Conservation (phyloP, 2,888 invertebrate genomes). For the Xestia c-nigrum region DNA sequence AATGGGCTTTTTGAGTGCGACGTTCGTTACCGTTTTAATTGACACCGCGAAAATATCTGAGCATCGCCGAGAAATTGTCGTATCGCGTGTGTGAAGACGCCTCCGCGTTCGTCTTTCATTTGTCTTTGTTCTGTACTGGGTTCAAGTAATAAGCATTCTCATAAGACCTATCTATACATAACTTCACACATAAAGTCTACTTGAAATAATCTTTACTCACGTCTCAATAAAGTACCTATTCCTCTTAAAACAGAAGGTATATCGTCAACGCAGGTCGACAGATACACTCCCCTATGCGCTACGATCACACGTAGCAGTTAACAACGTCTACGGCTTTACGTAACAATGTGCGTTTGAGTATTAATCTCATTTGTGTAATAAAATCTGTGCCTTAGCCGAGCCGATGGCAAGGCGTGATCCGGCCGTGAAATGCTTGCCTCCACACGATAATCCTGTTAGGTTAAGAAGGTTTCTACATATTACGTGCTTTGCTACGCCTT, state of each 20-base stretch:
- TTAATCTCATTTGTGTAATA: slow-evolving; percentile 91
- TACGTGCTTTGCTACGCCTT: slow-evolving; percentile 93
- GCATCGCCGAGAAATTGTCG: slow-evolving; percentile 39
- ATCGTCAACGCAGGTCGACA: slow-evolving; percentile 43
- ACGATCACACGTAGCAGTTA: slow-evolving; percentile 57
- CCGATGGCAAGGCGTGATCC: slow-evolving; percentile 87
- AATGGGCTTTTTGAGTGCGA: slow-evolving; percentile 85
- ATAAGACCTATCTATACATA: not conserved
- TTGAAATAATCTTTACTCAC: slow-evolving; percentile 34
- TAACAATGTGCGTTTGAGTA: slow-evolving; percentile 80
- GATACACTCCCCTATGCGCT: slow-evolving; percentile 32
- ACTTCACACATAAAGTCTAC: not conserved
- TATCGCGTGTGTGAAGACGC: slow-evolving; percentile 49
- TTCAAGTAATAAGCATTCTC: slow-evolving; percentile 36
- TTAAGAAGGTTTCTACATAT: slow-evolving; percentile 94
- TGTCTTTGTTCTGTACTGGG: slow-evolving; percentile 53
- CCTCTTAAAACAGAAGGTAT: slow-evolving; percentile 4
- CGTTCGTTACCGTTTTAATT: slow-evolving; percentile 82
- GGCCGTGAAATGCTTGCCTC: slow-evolving; percentile 91
- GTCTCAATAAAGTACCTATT: slow-evolving; percentile 18
- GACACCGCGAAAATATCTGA: slow-evolving; percentile 73
- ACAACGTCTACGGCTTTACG: slow-evolving; percentile 65
- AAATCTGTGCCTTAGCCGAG: slow-evolving; percentile 89
- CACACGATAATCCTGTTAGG: slow-evolving; percentile 93
- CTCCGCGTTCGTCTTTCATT: slow-evolving; percentile 52